These are phyloP conservation scores for Neomorphus geoffroyi DNA, from an alignment of 2,797 vertebrate species.

Conservation along the genomic window DNA sequence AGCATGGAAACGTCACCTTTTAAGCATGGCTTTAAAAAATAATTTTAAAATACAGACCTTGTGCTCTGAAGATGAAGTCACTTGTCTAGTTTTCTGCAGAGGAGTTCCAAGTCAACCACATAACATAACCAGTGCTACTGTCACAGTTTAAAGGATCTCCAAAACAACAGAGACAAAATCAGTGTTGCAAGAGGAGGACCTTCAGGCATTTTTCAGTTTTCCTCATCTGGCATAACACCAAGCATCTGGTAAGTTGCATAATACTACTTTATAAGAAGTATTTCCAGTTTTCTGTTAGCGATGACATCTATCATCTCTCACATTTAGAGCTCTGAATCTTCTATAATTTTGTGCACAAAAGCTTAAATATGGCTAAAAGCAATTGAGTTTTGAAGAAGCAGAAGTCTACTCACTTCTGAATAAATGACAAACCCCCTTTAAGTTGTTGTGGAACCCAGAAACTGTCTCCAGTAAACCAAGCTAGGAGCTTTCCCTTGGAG, in stretches of 20 bases:
- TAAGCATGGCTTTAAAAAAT: background rate
- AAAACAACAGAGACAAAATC: background rate
- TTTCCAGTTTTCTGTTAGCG: background rate
- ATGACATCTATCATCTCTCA: background rate
- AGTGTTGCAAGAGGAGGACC: background rate
- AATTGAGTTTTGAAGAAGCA: background rate
- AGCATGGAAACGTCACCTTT: background rate
- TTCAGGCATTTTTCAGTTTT: background rate
- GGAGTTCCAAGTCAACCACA: background rate
- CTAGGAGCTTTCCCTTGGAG: background rate
- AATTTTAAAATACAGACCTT: background rate
- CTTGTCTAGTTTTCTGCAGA: background rate
- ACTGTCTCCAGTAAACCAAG: background rate
- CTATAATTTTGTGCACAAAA: accelerated
- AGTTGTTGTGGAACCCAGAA: background rate
- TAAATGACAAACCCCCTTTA: background rate
- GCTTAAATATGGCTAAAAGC: background rate
- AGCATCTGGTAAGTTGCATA: background rate
- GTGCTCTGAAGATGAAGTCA: background rate
- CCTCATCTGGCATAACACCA: background rate
- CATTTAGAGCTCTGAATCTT: accelerated
- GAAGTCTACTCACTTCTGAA: background rate
- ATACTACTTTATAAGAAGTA: background rate
- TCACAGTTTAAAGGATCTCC: background rate
- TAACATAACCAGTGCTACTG: background rate